Conservation (phyloP, 2,888 invertebrate genomes). For the Cynaeus angustus region DNA sequence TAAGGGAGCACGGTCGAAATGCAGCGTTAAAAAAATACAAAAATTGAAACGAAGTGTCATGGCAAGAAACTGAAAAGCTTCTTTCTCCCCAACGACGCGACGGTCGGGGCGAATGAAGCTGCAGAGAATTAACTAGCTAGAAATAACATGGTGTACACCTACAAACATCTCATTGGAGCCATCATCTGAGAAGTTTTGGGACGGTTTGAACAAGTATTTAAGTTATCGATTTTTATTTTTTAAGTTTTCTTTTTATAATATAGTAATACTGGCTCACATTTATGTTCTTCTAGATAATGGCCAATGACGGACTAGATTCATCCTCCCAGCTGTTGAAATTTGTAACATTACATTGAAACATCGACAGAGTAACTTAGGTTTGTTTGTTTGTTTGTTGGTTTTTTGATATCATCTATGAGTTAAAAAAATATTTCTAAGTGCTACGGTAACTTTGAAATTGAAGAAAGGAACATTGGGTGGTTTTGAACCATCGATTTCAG, state of each 20-base stretch:
- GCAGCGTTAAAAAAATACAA: slow-evolving; percentile 32
- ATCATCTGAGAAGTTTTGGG: slow-evolving; percentile 66
- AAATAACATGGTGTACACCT: slow-evolving; percentile 66
- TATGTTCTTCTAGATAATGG: slow-evolving; percentile 64
- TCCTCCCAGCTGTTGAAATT: slow-evolving; percentile 64
- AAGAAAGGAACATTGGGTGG: slow-evolving; percentile 48
- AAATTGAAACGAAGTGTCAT: slow-evolving; percentile 63
- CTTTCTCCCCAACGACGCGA: slow-evolving; percentile 8
- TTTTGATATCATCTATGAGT: slow-evolving; percentile 18
- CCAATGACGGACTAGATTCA: slow-evolving; percentile 69
- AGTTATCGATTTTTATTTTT: slow-evolving; percentile 37
- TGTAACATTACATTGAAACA: slow-evolving; percentile 43
- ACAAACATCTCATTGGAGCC: slow-evolving; percentile 64
- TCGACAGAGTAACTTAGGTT: slow-evolving; percentile 35
- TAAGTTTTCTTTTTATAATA: slow-evolving; percentile 42
- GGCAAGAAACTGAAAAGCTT: slow-evolving; percentile 65
- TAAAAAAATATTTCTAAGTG: slow-evolving; percentile 42
- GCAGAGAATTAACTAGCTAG: slow-evolving; percentile 57
- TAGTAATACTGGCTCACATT: slow-evolving; percentile 68
- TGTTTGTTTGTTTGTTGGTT: too few relatives aligned
- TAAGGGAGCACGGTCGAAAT: slow-evolving; percentile 25
- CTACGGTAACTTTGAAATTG: slow-evolving; percentile 51
- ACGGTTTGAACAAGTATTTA: slow-evolving; percentile 70
- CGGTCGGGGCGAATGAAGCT: slow-evolving; percentile 32
- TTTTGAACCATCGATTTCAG: slow-evolving; percentile 34